These are phyloP conservation scores for Apeira syringaria DNA, from an alignment of 2,888 invertebrate genomes.

Conservation along the genomic window DNA sequence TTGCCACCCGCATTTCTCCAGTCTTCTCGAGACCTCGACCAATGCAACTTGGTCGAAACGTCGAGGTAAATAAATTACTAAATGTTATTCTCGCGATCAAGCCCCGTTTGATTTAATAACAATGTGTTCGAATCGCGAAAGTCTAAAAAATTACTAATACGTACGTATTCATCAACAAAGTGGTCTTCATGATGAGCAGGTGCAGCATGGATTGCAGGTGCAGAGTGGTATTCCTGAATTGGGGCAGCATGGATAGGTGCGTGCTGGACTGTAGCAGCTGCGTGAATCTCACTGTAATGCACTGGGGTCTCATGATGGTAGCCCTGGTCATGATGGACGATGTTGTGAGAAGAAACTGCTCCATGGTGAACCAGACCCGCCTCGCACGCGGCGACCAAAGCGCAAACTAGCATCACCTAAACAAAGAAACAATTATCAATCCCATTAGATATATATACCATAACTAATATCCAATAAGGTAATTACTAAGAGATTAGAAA, in stretches of 20 bases:
- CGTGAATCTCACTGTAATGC: slow-evolving; percentile 50
- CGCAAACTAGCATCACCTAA: slow-evolving; percentile 62
- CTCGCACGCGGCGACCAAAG: slow-evolving; percentile 63
- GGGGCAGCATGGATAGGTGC: slow-evolving; percentile 34
- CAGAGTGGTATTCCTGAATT: slow-evolving; percentile 27
- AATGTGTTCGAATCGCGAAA: too few species aligned
- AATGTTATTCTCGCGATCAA: too few species aligned
- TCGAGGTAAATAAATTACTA: too few species aligned
- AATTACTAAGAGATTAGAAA: too few species aligned
- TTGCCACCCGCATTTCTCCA: too few species aligned
- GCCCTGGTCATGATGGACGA: slow-evolving; percentile 66
- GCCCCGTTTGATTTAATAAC: too few species aligned
- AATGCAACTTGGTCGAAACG: too few species aligned
- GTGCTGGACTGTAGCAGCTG: slow-evolving; percentile 38
- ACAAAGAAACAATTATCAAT: slow-evolving; percentile 19
- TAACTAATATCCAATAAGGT: too few species aligned
- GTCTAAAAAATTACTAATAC: too few species aligned
- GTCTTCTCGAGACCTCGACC: too few species aligned
- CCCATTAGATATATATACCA: neutral
- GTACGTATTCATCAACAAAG: slow-evolving; percentile 75
- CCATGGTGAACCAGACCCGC: slow-evolving; percentile 71
- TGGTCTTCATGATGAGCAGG: slow-evolving; percentile 59
- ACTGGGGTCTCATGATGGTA: slow-evolving; percentile 61
- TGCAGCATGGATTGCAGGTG: slow-evolving; percentile 35
- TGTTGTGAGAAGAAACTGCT: slow-evolving; percentile 76